Conservation (phyloP, 2,113 vertebrate genomes). For the Grantiella picta region DNA sequence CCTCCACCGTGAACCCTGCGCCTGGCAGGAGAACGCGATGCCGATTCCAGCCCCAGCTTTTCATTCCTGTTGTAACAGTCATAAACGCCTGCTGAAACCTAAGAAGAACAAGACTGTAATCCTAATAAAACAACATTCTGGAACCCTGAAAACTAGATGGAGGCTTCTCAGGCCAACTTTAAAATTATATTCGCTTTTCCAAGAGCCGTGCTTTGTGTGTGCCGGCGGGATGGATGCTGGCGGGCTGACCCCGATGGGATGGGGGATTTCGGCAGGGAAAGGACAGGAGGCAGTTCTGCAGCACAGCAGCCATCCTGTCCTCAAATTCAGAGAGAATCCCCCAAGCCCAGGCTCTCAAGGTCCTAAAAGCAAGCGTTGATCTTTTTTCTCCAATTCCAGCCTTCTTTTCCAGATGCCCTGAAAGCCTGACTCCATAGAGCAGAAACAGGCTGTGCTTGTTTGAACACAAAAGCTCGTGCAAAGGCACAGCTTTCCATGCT, state of each 20-base stretch:
- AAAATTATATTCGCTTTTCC: conserved; percentile 33
- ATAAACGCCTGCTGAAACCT: conserved; percentile 69
- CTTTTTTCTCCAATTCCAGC: background rate
- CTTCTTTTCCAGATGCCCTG: background rate
- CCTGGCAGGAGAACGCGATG: conserved; percentile 60
- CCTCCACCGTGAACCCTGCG: conserved; percentile 60
- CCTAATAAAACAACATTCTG: conserved; percentile 69
- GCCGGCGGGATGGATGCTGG: background rate
- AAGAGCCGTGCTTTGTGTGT: conserved; percentile 10
- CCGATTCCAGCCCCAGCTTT: conserved; percentile 65
- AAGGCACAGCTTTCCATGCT: background rate
- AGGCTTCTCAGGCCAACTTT: conserved; percentile 50
- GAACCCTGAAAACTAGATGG: conserved; percentile 65
- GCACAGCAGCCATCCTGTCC: background rate
- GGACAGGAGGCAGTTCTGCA: background rate
- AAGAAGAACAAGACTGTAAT: conserved; percentile 67
- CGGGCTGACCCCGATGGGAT: background rate
- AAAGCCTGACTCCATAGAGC: background rate
- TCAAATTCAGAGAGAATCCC: background rate
- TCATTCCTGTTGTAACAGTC: conserved; percentile 68
- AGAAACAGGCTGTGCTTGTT: background rate
- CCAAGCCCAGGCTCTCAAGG: background rate
- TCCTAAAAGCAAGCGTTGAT: background rate
- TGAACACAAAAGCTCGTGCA: background rate
- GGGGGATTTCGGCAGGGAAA: background rate